These are phyloP conservation scores for Nycticryphes semicollaris DNA, from an alignment of 2,113 vertebrate genomes.

Conservation along the genomic window DNA sequence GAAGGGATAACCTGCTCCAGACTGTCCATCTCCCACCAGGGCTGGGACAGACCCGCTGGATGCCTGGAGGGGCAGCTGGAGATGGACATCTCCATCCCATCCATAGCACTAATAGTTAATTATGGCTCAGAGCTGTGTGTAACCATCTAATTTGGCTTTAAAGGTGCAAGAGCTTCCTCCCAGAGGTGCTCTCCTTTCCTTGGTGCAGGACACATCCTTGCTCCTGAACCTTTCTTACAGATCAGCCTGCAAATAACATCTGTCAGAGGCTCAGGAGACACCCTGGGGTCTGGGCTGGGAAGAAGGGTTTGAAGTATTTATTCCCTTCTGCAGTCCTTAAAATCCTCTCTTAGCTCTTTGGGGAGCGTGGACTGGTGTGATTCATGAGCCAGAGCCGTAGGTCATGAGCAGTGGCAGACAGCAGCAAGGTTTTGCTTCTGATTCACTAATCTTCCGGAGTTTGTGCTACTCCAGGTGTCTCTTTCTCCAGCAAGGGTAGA, in stretches of 20 bases:
- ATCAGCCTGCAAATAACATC: neutral
- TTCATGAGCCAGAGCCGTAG: accelerated
- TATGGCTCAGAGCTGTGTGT: neutral
- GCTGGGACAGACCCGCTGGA: neutral
- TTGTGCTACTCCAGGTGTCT: neutral
- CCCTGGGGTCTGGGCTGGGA: neutral
- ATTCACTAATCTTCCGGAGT: accelerated
- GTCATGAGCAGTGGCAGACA: neutral
- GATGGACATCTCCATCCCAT: too few relatives aligned
- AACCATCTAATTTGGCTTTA: neutral
- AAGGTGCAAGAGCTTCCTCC: neutral
- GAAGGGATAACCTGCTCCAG: neutral
- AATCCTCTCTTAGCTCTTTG: neutral
- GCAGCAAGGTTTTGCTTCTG: neutral
- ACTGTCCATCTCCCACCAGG: accelerated
- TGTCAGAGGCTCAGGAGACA: neutral
- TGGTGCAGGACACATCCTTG: neutral
- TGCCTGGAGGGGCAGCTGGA: neutral
- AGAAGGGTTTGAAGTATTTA: neutral
- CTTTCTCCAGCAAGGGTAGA: neutral
- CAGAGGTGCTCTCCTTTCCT: neutral
- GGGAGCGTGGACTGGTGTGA: neutral
- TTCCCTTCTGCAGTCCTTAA: neutral
- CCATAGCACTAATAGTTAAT: neutral
- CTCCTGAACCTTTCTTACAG: neutral